Evolutionary conservation across 1,140 invertebrate genomes (phyloP).

Genomic region (Drosophila bocqueti): DNA sequence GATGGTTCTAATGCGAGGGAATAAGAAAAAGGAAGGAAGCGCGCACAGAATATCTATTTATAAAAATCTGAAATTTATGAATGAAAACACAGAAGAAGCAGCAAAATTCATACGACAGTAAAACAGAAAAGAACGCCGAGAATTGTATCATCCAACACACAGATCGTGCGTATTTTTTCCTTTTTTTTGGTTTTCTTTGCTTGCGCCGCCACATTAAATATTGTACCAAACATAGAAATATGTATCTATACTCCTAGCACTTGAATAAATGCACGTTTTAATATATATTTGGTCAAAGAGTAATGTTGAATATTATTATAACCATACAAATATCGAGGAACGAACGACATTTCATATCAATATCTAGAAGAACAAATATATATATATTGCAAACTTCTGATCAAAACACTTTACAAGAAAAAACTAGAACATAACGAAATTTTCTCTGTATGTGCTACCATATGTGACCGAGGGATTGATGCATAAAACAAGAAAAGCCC

Average conservation of each 20-base stretch:
- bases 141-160: conserved; percentile 10
- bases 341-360: background rate
- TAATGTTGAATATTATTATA: background rate
- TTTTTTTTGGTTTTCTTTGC: background rate
- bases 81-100: conserved; percentile 13
- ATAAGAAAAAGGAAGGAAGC: conserved; percentile 12
- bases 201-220: conserved; percentile 8
- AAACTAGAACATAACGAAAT: background rate
- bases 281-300: background rate
- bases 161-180: conserved; percentile 3
- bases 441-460: background rate
- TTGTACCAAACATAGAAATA: conserved; percentile 3
- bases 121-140: conserved; percentile 4
- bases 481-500: conserved; percentile 28
- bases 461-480: conserved; percentile 1
- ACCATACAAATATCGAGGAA: background rate
- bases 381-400: background rate
- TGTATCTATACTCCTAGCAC: conserved; percentile 1
- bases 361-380: background rate
- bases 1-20: conserved; percentile 10
- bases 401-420: background rate
- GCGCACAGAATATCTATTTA: conserved; percentile 8
- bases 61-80: conserved; percentile 13
- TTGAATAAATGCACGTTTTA: background rate
- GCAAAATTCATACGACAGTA: conserved; percentile 12